Evolutionary conservation across 2,797 vertebrate species (phyloP).

Genomic region (Pangasius macronema): DNA sequence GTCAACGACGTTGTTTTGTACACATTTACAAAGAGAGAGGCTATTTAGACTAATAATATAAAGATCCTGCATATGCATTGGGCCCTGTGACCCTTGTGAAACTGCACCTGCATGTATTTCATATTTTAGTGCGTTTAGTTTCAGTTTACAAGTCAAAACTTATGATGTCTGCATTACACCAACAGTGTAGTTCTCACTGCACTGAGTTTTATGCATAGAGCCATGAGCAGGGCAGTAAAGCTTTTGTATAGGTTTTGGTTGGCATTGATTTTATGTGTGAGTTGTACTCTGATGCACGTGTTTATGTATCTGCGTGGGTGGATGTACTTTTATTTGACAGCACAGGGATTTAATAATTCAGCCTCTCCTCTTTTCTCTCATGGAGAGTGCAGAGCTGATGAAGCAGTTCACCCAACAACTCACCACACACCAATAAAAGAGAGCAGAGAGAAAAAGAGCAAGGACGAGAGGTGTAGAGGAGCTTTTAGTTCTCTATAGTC

Average conservation of each 20-base stretch:
- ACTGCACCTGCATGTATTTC: background rate
- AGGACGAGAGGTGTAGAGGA: conserved; percentile 54
- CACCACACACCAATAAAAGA: conserved; percentile 65
- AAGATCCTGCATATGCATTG: background rate
- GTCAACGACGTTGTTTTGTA: conserved; percentile 32
- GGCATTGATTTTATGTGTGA: background rate
- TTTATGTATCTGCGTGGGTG: background rate
- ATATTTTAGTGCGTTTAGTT: background rate
- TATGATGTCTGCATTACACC: background rate
- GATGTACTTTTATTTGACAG: background rate
- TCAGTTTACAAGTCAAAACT: background rate
- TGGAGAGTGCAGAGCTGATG: conserved; percentile 25
- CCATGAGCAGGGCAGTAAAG: background rate
- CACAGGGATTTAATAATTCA: conserved; percentile 4
- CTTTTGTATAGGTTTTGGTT: background rate
- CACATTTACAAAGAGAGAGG: conserved; percentile 29
- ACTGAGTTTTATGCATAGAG: background rate
- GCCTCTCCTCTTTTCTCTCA: background rate
- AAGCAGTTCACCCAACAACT: conserved; percentile 67
- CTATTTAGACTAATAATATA: conserved; percentile 42
- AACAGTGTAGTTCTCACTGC: background rate
- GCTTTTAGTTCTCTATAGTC: conserved; percentile 37
- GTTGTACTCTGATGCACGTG: background rate
- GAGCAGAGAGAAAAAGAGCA: conserved; percentile 45
- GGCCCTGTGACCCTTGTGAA: conserved; percentile 24